Conservation (phyloP, 2,888 invertebrate genomes). For the Drosophila infuscata region DNA sequence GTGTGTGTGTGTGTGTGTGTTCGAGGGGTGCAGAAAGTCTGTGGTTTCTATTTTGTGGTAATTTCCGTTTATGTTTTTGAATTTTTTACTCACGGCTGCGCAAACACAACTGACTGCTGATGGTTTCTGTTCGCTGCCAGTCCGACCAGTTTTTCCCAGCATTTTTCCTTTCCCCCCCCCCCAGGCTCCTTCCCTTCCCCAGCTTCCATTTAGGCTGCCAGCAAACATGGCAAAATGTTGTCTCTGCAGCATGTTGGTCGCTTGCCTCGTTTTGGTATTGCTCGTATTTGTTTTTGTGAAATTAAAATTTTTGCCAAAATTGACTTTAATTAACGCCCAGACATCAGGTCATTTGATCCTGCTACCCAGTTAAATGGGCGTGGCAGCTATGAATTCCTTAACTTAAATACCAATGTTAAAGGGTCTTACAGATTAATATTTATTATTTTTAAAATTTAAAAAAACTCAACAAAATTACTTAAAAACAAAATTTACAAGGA, state of each 20-base stretch:
- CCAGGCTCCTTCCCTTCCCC: not conserved
- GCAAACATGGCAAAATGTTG: slow-evolving; percentile 51
- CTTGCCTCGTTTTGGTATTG: slow-evolving; percentile 16
- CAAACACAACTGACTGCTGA: slow-evolving; percentile 74
- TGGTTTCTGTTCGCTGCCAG: slow-evolving; percentile 39
- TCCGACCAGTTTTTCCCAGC: slow-evolving; percentile 30
- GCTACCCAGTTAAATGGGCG: slow-evolving; percentile 1
- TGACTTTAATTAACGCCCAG: slow-evolving; percentile 59
- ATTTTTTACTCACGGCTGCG: slow-evolving; percentile 80
- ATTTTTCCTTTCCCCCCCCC: not conserved
- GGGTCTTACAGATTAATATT: not conserved
- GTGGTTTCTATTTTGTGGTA: slow-evolving; percentile 81
- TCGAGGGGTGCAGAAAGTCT: slow-evolving; percentile 50
- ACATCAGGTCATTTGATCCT: slow-evolving; percentile 11
- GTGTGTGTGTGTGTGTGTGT: slow-evolving; percentile 19
- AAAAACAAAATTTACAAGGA: not conserved
- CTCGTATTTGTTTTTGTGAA: slow-evolving; percentile 65
- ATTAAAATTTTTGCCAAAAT: slow-evolving; percentile 63
- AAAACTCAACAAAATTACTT: not conserved
- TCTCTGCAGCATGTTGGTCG: slow-evolving; percentile 39
- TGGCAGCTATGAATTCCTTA: slow-evolving; percentile 2
- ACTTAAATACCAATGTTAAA: not conserved
- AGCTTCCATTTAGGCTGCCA: slow-evolving; percentile 13
- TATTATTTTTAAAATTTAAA: not conserved
- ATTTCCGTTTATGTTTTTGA: slow-evolving; percentile 82